A percentile compares a stretch with the other conserved stretches of the same genome.
These are phyloP conservation scores for Guaruba guarouba DNA, from an alignment of 2,113 vertebrate species.

Conservation along the genomic window DNA sequence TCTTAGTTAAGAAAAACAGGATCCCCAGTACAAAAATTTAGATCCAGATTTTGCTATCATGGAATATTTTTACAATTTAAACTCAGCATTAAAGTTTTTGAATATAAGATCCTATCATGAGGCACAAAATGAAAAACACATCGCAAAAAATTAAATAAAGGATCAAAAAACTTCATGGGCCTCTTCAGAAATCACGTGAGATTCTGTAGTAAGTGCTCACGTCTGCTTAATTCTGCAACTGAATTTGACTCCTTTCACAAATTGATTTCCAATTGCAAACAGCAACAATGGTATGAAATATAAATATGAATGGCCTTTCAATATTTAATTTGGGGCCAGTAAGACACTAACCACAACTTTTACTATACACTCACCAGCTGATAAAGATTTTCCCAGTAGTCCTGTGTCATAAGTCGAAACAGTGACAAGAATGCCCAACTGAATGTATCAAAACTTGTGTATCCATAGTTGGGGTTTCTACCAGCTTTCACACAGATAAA, in stretches of 20 bases:
- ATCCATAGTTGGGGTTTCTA: constrained; percentile 88
- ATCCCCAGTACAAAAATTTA: neutral
- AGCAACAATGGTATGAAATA: neutral
- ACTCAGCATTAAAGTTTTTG: neutral
- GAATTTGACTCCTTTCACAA: neutral
- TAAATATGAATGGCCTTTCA: neutral
- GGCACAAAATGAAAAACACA: neutral
- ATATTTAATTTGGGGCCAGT: neutral
- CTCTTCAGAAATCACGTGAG: neutral
- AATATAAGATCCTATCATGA: neutral
- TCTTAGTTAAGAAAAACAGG: neutral
- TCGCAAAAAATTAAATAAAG: neutral
- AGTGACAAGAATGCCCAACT: constrained; percentile 95
- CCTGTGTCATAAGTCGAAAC: constrained; percentile 96
- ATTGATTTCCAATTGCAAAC: neutral
- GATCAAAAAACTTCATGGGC: neutral
- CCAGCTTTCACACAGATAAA: constrained; percentile 77
- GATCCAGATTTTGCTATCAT: neutral
- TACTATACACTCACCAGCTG: constrained; percentile 79
- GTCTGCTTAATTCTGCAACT: neutral
- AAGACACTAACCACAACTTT: neutral
- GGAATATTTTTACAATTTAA: neutral
- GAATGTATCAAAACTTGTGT: constrained; percentile 95
- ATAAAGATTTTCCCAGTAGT: constrained; percentile 96
- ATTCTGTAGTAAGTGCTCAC: neutral